Evolutionary conservation across 1,140 invertebrate genomes (phyloP).

Genomic region (Lanistes nyassanus): DNA sequence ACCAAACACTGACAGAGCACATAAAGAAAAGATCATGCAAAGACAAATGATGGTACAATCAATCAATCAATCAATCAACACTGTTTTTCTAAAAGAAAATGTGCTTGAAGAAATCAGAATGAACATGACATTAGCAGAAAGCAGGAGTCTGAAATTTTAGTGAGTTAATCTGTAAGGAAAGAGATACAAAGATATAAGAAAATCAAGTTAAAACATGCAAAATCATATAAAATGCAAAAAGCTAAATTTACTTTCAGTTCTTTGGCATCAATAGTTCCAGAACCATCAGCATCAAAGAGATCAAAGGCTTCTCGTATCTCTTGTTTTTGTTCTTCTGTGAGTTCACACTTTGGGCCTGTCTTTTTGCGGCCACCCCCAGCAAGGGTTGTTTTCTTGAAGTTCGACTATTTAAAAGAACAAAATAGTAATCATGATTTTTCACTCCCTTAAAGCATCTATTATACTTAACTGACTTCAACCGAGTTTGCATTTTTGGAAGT

Average conservation of each 20-base stretch:
- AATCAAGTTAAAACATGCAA: no score
- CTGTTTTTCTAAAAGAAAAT: no score
- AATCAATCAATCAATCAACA: no score
- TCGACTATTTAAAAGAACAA: conserved; percentile 31
- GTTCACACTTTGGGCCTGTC: conserved; percentile 74
- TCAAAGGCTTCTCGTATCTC: conserved; percentile 97
- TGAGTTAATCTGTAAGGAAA: no score
- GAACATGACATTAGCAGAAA: no score
- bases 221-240: no score
- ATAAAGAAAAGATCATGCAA: no score
- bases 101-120: no score
- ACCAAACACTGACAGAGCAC: no score
- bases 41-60: no score
- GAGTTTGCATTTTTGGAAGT: conserved; percentile 11
- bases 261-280: conserved; percentile 88
- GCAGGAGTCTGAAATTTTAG: no score
- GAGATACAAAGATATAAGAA: no score
- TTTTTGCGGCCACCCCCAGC: conserved; percentile 62
- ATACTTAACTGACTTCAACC: background rate
- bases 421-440: background rate
- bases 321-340: conserved; percentile 87
- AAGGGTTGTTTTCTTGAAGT: conserved; percentile 56
- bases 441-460: background rate
- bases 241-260: conserved; percentile 83
- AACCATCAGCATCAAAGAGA: conserved; percentile 90